phyloP scores from a whole-genome alignment of 2,113 vertebrate genomes.

The Syrrhaptes paradoxus region DNA sequence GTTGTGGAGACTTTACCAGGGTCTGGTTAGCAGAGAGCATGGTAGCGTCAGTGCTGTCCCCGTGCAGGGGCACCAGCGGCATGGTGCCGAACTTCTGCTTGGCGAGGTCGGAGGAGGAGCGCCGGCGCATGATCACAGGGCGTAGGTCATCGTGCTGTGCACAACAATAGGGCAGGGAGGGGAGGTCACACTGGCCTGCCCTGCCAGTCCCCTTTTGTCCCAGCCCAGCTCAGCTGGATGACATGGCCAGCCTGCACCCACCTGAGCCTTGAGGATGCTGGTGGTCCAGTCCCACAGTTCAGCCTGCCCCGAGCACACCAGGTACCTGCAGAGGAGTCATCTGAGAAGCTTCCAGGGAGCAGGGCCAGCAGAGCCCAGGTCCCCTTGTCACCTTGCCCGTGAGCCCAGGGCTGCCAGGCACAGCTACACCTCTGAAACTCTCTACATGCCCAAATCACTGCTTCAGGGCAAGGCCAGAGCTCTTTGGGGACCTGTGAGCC shows the following conservation, averaged over 20 bases:
- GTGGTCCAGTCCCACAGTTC: slow-evolving; percentile 97
- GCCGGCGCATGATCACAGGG: slow-evolving; percentile 85
- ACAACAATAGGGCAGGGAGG: neutral
- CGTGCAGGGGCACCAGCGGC: slow-evolving; percentile 91
- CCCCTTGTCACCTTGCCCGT: neutral
- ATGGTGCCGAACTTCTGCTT: slow-evolving; percentile 98
- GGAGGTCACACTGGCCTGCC: neutral
- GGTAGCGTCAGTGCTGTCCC: slow-evolving; percentile 87
- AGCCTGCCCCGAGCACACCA: slow-evolving; percentile 84
- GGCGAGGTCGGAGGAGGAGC: slow-evolving; percentile 89
- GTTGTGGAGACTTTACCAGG: slow-evolving; percentile 75
- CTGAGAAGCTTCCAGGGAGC: neutral
- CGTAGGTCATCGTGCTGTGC: slow-evolving; percentile 84
- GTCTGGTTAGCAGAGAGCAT: slow-evolving; percentile 96
- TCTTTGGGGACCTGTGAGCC: neutral
- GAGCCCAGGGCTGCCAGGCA: neutral
- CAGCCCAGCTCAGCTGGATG: neutral
- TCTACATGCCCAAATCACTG: neutral
- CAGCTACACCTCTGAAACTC: neutral
- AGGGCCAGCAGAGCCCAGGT: rapidly evolving
- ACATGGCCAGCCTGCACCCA: neutral
- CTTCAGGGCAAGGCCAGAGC: neutral
- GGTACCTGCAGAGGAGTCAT: slow-evolving; percentile 74
- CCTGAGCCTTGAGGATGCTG: slow-evolving; percentile 93
- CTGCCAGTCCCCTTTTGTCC: neutral